Evolutionary conservation across 2,888 invertebrate species (phyloP).

Genomic region (Thalpophila matura): DNA sequence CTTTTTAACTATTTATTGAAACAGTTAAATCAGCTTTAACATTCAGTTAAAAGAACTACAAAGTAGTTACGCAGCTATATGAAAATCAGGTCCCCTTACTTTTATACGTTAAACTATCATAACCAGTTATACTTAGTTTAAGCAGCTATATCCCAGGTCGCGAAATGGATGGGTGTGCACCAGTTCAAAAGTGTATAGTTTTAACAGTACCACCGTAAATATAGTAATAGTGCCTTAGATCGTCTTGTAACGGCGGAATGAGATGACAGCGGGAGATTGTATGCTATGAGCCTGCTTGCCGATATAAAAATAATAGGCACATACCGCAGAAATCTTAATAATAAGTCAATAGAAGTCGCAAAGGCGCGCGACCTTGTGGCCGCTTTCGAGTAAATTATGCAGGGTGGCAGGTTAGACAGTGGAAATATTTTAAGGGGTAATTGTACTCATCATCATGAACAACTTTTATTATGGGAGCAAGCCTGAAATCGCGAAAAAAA

Average conservation of each 20-base stretch:
- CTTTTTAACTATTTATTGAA: neutral
- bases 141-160: slow-evolving; percentile 7
- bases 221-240: slow-evolving; percentile 58
- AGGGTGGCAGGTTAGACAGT: no score
- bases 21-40: neutral
- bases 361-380: no score
- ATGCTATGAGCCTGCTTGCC: no score
- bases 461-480: no score
- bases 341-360: no score
- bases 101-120: no score
- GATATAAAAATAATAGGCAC: neutral
- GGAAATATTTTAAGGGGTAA: no score
- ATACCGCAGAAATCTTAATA: no score
- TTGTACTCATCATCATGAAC: no score
- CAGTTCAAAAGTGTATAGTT: slow-evolving; percentile 44
- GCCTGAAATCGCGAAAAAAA: no score
- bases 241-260: slow-evolving; percentile 12
- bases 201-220: slow-evolving; percentile 46
- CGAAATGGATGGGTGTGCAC: slow-evolving; percentile 23
- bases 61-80: neutral
- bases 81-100: neutral
- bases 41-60: neutral
- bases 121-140: slow-evolving; percentile 14
- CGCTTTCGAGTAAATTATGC: no score
- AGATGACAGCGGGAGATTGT: neutral